phyloP scores from a whole-genome alignment of 2,113 vertebrate genomes.

The Ophthalmolycus amberensis region DNA sequence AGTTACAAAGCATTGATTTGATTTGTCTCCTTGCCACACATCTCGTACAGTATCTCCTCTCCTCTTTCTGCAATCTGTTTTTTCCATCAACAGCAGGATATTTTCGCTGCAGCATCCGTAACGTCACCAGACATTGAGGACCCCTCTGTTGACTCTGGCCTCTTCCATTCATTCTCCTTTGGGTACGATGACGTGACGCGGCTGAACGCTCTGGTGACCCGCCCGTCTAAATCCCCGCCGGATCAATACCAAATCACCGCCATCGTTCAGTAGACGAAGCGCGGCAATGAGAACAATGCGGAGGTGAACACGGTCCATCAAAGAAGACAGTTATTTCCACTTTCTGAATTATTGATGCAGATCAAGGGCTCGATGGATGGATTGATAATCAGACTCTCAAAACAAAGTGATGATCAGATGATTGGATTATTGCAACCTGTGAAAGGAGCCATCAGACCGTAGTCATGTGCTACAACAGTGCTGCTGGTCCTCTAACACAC shows the following conservation, averaged over 20 bases:
- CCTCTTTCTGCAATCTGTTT: no score
- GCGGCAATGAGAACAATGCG: not conserved
- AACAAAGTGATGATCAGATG: not conserved
- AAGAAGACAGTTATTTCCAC: not conserved
- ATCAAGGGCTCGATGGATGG: not conserved
- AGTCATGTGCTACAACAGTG: not conserved
- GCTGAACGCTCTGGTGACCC: not conserved
- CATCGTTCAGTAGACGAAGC: not conserved
- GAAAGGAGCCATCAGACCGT: not conserved
- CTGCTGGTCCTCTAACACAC: conserved; percentile 23
- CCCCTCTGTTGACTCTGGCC: conserved; percentile 6
- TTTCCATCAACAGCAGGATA: no score
- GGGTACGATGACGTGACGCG: not conserved
- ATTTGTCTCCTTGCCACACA: not conserved
- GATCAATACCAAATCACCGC: conserved; percentile 28
- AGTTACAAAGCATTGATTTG: conserved; percentile 5
- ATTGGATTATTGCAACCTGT: conserved; percentile 16
- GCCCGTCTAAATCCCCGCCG: not conserved
- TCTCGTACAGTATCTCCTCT: not conserved
- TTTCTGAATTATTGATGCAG: not conserved
- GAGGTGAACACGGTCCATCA: not conserved
- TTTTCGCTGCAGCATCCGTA: no score
- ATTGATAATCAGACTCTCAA: not conserved
- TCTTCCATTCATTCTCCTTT: conserved; percentile 14
- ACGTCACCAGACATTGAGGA: not conserved